Percentiles rank a stretch among this genome's conserved stretches.
Evolutionary conservation across 2,113 vertebrate genomes (phyloP).

Genomic region (Alces alces): DNA sequence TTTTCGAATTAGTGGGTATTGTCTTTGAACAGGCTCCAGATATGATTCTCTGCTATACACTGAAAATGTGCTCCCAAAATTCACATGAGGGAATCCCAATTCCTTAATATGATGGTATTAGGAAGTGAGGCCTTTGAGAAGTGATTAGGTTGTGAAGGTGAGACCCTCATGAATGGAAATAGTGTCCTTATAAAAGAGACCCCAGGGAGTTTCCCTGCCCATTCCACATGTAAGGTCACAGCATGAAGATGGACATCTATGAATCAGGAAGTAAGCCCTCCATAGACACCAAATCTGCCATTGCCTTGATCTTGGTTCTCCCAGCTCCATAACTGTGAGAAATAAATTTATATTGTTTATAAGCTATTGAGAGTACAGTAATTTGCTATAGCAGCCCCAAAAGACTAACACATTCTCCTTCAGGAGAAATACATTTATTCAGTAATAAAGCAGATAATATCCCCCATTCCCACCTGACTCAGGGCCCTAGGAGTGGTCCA

Average conservation of each 20-base stretch:
- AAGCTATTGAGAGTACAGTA: neutral
- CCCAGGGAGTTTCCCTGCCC: neutral
- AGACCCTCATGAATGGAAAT: neutral
- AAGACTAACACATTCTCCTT: neutral
- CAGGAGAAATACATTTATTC: slow-evolving; percentile 34
- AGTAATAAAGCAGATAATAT: slow-evolving; percentile 32
- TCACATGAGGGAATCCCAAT: neutral
- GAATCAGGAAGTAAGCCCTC: neutral
- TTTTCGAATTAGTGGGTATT: slow-evolving; percentile 61
- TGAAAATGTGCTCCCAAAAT: neutral
- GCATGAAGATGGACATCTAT: neutral
- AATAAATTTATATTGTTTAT: neutral
- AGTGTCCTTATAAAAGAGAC: neutral
- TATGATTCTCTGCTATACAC: slow-evolving; percentile 22
- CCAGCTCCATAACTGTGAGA: neutral
- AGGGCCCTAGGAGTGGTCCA: neutral
- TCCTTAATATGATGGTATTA: neutral
- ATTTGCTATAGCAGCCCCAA: neutral
- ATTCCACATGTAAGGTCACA: neutral
- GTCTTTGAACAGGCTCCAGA: slow-evolving; percentile 62
- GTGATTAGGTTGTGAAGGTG: neutral
- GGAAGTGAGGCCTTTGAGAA: neutral
- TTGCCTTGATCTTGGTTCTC: neutral
- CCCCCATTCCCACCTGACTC: neutral
- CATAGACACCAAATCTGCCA: neutral